Evolutionary conservation across 1,140 invertebrate species (phyloP).

Genomic region (Aphidius gifuensis): DNA sequence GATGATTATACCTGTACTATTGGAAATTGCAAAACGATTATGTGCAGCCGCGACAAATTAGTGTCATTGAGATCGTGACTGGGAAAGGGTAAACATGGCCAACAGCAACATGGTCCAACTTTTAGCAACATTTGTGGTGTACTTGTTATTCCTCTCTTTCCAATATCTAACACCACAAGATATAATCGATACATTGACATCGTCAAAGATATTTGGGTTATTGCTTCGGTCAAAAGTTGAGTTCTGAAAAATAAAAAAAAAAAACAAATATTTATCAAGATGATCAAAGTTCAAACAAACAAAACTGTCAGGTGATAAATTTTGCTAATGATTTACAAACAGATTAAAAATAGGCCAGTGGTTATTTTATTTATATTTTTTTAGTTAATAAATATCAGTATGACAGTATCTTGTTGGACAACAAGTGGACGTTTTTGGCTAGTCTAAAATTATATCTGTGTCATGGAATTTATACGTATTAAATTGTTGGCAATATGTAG

Average conservation of each 20-base stretch:
- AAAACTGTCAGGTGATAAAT: background rate
- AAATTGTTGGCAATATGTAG: too few relatives aligned
- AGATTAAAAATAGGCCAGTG: background rate
- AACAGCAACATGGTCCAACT: conserved; percentile 52
- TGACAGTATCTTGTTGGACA: background rate
- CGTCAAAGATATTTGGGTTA: conserved; percentile 47
- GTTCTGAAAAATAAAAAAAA: conserved; percentile 34
- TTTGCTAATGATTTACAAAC: background rate
- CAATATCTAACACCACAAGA: conserved; percentile 45
- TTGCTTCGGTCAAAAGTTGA: conserved; percentile 46
- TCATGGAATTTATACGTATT: too few relatives aligned
- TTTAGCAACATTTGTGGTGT: conserved; percentile 39
- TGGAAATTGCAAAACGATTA: conserved; percentile 48
- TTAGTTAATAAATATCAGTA: too few relatives aligned
- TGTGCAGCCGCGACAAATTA: conserved; percentile 48
- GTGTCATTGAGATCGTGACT: conserved; percentile 42
- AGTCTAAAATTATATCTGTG: too few relatives aligned
- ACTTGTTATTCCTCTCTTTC: conserved; percentile 39
- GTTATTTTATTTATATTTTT: conserved; percentile 5
- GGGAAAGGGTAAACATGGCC: conserved; percentile 52
- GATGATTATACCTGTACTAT: conserved; percentile 44
- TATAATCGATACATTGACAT: conserved; percentile 50
- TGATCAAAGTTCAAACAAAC: background rate
- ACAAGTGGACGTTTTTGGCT: too few relatives aligned
- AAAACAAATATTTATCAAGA: conserved; percentile 13